These are phyloP conservation scores for Hydrozoanthus tunicans DNA, from an alignment of 64 coral and sea anemone species.

Conservation along the genomic window DNA sequence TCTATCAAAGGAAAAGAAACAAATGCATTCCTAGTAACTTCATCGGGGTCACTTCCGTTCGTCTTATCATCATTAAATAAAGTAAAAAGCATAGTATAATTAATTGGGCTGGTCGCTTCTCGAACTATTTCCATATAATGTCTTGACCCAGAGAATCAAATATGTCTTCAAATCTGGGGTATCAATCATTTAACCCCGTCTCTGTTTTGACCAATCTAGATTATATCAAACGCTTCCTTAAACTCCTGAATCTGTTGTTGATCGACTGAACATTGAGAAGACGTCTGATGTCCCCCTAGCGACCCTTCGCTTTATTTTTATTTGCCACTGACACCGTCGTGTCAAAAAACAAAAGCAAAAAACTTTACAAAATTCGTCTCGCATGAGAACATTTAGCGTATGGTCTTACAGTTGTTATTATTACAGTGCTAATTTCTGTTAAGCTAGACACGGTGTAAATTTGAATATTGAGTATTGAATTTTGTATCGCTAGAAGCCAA, in stretches of 20 bases:
- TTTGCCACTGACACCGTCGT: not conserved
- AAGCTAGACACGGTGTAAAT: too few species aligned
- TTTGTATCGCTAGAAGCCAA: too few species aligned
- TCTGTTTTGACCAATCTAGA: slow-evolving; percentile 31
- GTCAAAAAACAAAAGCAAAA: not conserved
- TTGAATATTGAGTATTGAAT: too few species aligned
- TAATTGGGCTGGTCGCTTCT: slow-evolving; percentile 42
- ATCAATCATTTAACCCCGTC: slow-evolving; percentile 31
- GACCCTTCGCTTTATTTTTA: not conserved
- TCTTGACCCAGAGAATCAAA: slow-evolving; percentile 54
- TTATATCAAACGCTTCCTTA: slow-evolving; percentile 44
- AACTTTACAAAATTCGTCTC: too few species aligned
- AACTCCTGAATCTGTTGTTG: slow-evolving; percentile 51
- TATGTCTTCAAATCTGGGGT: slow-evolving; percentile 40
- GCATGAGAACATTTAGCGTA: too few species aligned
- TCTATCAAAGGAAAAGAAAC: slow-evolving; percentile 17
- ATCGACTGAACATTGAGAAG: slow-evolving; percentile 43
- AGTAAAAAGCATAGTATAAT: slow-evolving; percentile 55
- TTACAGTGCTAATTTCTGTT: too few species aligned
- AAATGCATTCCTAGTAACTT: slow-evolving; percentile 48
- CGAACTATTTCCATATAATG: slow-evolving; percentile 46
- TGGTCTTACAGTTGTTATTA: too few species aligned
- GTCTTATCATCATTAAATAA: slow-evolving; percentile 36
- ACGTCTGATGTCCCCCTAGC: slow-evolving; percentile 28
- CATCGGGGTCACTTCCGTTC: slow-evolving; percentile 34